Percentiles rank a stretch among this genome's conserved stretches.
Conservation (phyloP, 2,113 vertebrate species). For the Xiphophorus couchianus region DNA sequence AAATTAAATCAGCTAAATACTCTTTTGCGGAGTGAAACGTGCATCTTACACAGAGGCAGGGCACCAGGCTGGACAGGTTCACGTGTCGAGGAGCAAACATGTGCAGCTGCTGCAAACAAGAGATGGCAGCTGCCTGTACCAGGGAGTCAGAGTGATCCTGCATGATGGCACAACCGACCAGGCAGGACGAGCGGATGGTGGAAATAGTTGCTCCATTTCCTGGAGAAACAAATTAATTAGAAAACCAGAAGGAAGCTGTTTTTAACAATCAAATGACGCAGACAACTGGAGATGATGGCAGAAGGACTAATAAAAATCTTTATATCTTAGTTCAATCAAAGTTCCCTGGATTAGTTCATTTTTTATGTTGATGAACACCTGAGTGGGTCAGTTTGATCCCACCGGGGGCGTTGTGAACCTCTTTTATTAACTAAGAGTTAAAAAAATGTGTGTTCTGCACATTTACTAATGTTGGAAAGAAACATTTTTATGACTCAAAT, state of each 20-base stretch:
- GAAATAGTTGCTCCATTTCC: slow-evolving; percentile 94
- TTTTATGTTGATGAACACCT: neutral
- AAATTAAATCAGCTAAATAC: neutral
- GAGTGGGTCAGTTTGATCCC: neutral
- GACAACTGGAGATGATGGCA: neutral
- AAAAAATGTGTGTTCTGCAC: neutral
- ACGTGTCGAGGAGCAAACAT: slow-evolving; percentile 99
- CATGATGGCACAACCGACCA: slow-evolving; percentile 99
- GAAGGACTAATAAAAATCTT: neutral
- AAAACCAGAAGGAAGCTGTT: neutral
- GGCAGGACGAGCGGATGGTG: slow-evolving; percentile 96
- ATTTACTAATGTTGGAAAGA: neutral
- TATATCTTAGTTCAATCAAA: neutral
- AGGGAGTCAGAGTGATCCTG: slow-evolving; percentile 98
- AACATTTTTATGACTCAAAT: neutral
- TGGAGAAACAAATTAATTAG: slow-evolving; percentile 53
- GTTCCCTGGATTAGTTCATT: neutral
- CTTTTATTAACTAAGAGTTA: neutral
- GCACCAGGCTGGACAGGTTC: slow-evolving; percentile 97
- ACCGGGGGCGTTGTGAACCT: neutral
- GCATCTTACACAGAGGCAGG: slow-evolving; percentile 83
- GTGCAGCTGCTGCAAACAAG: slow-evolving; percentile 97
- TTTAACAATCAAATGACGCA: neutral
- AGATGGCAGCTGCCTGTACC: slow-evolving; percentile 97
- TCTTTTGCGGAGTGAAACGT: neutral